Evolutionary conservation across 2,113 vertebrate genomes (phyloP), one percentile per base, ranked within the genome.

Genomic region (Muscicapa adusta): DNA sequence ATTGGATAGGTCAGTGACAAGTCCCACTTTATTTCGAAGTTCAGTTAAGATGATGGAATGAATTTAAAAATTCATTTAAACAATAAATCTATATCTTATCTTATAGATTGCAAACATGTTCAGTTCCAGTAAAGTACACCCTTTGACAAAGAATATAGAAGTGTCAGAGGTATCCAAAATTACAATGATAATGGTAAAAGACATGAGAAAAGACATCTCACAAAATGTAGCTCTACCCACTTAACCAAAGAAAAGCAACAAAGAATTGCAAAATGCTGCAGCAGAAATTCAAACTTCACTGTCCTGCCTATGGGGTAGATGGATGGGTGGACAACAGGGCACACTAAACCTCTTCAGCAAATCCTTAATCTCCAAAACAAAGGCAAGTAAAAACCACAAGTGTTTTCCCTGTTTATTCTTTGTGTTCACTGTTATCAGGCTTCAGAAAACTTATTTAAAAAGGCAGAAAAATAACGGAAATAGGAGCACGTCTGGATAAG

Each of bases 1-100:
- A 91, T 18, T 31, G 57, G 20, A 34, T 29, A 53, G 61, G 22
- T 81, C 57, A 38, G 15, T 73, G 54, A 43, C 5, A 56, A 83
- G 10, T 74, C 54, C 36, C 12, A 4, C 38, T 89, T 92, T 54
- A 28, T 18, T 10, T 0, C 67, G 36, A 89, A 24, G 31, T 28
- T 65, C 75, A 72, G 45, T 28, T 65, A 79, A 72, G 45, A 92
- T 33, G 13, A 60, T 15, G 8, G 53, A 75, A 82, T 25, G 1
- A 67, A 87, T 82, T 25, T 68, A 28, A 60, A 94, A 89, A 93
- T 28, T 50, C 60, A 66, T 76, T 76, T 62, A 86, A 92, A 70
- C 29, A 56, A 70, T 29, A 79, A 54, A 85, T 42, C n/a, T 51
- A 22, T 74, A 66, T 66, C 77, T 90, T 58, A 66, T 34, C 8